These are phyloP conservation scores for Scaptodrosophila lebanonensis DNA, from an alignment of 1,140 invertebrate genomes.

Conservation along the genomic window DNA sequence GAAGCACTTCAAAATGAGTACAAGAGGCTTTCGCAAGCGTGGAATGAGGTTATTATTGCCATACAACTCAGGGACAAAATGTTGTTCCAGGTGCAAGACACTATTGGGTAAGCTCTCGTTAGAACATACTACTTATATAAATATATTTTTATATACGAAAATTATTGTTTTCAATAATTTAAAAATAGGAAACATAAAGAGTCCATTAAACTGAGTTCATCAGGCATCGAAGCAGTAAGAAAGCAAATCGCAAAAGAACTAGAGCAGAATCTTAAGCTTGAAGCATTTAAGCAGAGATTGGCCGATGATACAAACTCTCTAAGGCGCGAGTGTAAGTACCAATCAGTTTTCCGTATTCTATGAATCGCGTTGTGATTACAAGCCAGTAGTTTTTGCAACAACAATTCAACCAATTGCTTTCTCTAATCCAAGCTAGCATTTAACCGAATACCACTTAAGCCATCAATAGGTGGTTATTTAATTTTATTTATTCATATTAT, in stretches of 20 bases:
- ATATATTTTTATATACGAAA: too few species aligned
- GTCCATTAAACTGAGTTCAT: conserved; percentile 79
- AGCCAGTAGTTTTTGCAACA: too few species aligned
- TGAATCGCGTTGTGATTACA: too few species aligned
- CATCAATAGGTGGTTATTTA: not conserved
- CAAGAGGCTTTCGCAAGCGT: conserved; percentile 82
- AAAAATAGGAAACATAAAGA: conserved; percentile 79
- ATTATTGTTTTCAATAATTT: conserved; percentile 6
- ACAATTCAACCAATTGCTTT: too few species aligned
- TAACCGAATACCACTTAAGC: too few species aligned
- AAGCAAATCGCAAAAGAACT: conserved; percentile 82
- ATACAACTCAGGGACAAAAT: conserved; percentile 84
- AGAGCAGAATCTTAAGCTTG: conserved; percentile 82
- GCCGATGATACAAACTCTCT: conserved; percentile 79
- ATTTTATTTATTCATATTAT: not conserved
- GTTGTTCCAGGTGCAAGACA: conserved; percentile 79
- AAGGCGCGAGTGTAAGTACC: conserved; percentile 66
- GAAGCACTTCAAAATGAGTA: conserved; percentile 84
- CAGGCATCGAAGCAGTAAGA: conserved; percentile 80
- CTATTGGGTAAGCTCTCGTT: conserved; percentile 30
- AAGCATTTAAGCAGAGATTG: conserved; percentile 80
- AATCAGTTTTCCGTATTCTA: too few species aligned
- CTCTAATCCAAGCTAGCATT: too few species aligned
- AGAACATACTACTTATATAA: not conserved
- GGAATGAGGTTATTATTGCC: conserved; percentile 84